Percentiles rank a stretch among this genome's conserved stretches.
These are phyloP conservation scores for Eupeodes luniger DNA, from an alignment of 2,888 invertebrate genomes.

Conservation along the genomic window DNA sequence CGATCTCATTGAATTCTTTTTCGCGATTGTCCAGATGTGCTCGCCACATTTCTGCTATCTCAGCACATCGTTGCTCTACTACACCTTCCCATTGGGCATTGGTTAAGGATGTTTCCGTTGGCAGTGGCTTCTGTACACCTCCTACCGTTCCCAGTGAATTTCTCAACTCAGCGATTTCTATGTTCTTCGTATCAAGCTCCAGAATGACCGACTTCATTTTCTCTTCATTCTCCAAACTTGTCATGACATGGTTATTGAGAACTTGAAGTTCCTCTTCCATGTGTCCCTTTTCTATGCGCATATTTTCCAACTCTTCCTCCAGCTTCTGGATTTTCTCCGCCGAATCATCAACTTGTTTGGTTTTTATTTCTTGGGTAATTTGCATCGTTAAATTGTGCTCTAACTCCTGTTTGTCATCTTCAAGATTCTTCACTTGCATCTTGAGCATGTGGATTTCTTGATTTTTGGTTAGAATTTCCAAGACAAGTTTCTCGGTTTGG, in stretches of 20 bases:
- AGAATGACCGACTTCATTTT: constrained; percentile 81
- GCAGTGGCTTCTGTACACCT: constrained; percentile 45
- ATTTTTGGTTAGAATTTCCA: constrained; percentile 82
- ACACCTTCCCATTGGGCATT: constrained; percentile 85
- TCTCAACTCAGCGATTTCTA: constrained; percentile 82
- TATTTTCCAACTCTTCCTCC: constrained; percentile 77
- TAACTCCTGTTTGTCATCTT: constrained; percentile 83
- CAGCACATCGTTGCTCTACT: constrained; percentile 88
- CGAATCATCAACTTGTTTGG: constrained; percentile 59
- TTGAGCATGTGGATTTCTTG: constrained; percentile 84
- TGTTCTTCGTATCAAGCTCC: constrained; percentile 83
- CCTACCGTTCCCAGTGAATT: constrained; percentile 79
- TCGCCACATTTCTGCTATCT: constrained; percentile 90
- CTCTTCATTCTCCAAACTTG: constrained; percentile 82
- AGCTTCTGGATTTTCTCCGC: constrained; percentile 76
- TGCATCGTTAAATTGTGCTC: constrained; percentile 81
- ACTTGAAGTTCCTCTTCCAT: constrained; percentile 83
- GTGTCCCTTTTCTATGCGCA: constrained; percentile 80
- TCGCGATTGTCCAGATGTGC: constrained; percentile 88
- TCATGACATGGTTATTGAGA: constrained; percentile 83
- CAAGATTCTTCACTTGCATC: constrained; percentile 83
- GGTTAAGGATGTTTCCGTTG: constrained; percentile 74
- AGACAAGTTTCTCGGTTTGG: constrained; percentile 82
- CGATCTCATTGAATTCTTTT: constrained; percentile 86
- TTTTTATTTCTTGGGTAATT: constrained; percentile 79